These are phyloP conservation scores for Leucophenga montana DNA, from an alignment of 2,888 invertebrate genomes.

Conservation along the genomic window DNA sequence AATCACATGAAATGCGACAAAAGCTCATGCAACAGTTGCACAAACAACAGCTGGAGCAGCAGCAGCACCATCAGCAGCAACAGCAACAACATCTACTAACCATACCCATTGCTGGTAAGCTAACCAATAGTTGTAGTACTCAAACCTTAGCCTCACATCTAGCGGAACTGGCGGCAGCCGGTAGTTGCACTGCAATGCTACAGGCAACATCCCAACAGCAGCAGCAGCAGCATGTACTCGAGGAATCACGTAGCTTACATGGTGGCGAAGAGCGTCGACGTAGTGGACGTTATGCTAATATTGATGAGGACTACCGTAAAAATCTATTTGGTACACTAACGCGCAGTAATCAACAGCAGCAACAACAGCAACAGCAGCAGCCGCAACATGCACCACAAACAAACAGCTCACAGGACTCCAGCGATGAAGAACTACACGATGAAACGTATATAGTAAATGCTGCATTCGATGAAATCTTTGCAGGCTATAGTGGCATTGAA, in stretches of 20 bases:
- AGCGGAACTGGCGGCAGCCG: constrained; percentile 32
- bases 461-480: constrained; percentile 70
- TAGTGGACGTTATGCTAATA: constrained; percentile 46
- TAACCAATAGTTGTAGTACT: constrained; percentile 53
- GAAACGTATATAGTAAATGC: constrained; percentile 68
- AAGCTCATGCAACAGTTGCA: constrained; percentile 64
- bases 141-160: constrained; percentile 52
- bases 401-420: constrained; percentile 32
- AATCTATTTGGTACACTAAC: constrained; percentile 67
- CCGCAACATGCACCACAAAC: constrained; percentile 14
- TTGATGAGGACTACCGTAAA: constrained; percentile 69
- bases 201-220: neutral
- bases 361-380: constrained; percentile 3
- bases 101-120: constrained; percentile 35
- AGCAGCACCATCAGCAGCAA: too few relatives aligned
- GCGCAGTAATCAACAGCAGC: constrained; percentile 21
- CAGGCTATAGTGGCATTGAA: constrained; percentile 63
- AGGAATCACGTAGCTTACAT: constrained; percentile 3
- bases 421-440: constrained; percentile 59
- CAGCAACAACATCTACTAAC: constrained; percentile 16
- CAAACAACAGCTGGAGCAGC: constrained; percentile 47
- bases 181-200: neutral
- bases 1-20: constrained; percentile 69
- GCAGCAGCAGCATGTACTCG: neutral
- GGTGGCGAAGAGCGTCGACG: constrained; percentile 24